Base-by-base conservation (phyloP, 2,888 invertebrate genomes). In the Aphodius sticticus region DNA sequence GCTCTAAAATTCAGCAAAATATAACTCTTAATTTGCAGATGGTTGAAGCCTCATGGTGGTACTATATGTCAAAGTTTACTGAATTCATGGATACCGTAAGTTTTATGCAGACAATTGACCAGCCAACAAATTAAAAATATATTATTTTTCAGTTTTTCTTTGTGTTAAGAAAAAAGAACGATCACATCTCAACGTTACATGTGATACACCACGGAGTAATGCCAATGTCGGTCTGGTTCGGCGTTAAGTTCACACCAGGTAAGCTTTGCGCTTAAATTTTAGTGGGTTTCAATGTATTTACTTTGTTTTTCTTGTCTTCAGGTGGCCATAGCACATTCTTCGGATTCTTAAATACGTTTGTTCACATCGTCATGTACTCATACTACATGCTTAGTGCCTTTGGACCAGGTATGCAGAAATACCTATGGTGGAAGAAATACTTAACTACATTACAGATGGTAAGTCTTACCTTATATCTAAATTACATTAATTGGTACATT, bases 211-310 rank as follows among this genome's bases (percentile, higher is more conserved):
- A 98, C 89, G 97, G 97, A 83, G 95, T 97, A 86, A 98, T 98
- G 98, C 98, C 98, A 69, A 95, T 97, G 95, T 97, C 97, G 6
- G 97, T 98, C 82, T 98, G 98, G 98, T 97, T 97, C 89, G 98
- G 98, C 77, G 97, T 98, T 78, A 97, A 97, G 91, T 98, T 97
- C 91, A 97, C 96, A 36, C 97, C 97, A 88, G 96, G 95, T 95
- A 89, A 78, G 69, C 75, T 26, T 38, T 26, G 6, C 3, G 26
- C 72, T 7, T 72, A 69, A 26, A 76, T 77, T 36, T 78, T 74
- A 71, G 35, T 74, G 16, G 38, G 14, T 16, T 69, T n/a, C 76
- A 53, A 14, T 77, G 81, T 78, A 74, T 81, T 70, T 69, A 35
- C 70, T 77, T 35, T n/a, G 12, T 72, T 35, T 15, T 72, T 80